Conservation (phyloP, 2,888 invertebrate genomes). For the Agrilus biguttatus region DNA sequence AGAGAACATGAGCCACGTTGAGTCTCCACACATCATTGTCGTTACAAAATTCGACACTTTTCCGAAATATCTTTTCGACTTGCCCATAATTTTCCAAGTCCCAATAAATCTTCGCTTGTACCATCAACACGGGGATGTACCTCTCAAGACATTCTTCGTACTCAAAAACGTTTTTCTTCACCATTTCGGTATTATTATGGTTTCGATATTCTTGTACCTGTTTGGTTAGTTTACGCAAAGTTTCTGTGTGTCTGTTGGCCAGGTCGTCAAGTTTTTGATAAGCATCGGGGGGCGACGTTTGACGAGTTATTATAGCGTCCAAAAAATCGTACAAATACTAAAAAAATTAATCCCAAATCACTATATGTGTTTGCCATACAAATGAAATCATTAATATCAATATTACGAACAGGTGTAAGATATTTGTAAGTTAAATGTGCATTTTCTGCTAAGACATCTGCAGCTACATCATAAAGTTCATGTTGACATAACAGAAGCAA, state of each 20-base stretch:
- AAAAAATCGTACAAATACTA: constrained; percentile 87
- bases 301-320: constrained; percentile 92
- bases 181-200: constrained; percentile 76
- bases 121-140: constrained; percentile 97
- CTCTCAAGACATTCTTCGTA: constrained; percentile 83
- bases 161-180: constrained; percentile 80
- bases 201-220: constrained; percentile 86
- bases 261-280: constrained; percentile 91
- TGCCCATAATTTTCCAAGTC: constrained; percentile 89
- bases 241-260: constrained; percentile 80
- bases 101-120: constrained; percentile 98
- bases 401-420: constrained; percentile 58
- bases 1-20: constrained; percentile 96
- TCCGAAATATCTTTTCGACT: constrained; percentile 92
- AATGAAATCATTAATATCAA: not conserved
- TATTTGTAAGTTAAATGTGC: constrained; percentile 93
- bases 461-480: constrained; percentile 94
- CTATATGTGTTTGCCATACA: not conserved
- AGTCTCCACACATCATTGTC: constrained; percentile 95
- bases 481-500: constrained; percentile 91
- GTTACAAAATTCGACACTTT: constrained; percentile 95
- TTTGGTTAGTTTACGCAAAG: constrained; percentile 80
- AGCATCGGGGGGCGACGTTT: constrained; percentile 92
- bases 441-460: constrained; percentile 95
- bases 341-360: constrained; percentile 13